Evolutionary conservation across 2,888 invertebrate genomes (phyloP), one percentile per base, ranked within the genome.

Genomic region (Melitaea athalia): DNA sequence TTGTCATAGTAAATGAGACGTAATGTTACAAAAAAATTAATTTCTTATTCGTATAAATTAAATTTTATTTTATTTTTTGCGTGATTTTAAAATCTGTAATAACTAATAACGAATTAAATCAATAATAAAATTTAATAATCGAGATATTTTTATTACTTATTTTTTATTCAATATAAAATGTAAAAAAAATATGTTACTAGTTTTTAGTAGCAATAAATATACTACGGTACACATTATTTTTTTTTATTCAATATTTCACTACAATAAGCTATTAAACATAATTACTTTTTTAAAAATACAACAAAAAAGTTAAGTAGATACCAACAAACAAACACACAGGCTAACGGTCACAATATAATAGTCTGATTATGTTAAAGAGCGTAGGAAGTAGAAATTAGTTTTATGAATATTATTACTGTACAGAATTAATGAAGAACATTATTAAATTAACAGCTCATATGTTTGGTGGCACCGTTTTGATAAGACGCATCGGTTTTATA

Each of bases 381-480:
- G 62, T 64, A 64, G 70, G 62, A 49, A 63, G 62, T 50, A 72
- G 66, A 71, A 71, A 71, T 71, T 69, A 67, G 69, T 69, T 67
- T 55, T 65, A 64, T 45, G 50, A 67, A 55, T 67, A 67, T 64
- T 64, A 69, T 69, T 67, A 59, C 52, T 14, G 59, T 59, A 63
- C 63, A 62, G 38, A 57, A 72, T 69, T 72, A 72, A 72, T 72
- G 72, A 64, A 64, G 57, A 49, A 67, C 67, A 72, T 72, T 72
- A 72, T 72, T 72, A 65, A 72, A 72, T 72, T 72, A 69, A 69
- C 72, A 65, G 69, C 64, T 69, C 62, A 53, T 67, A 65, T 72
- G 64, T 67, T 52, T 67, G 55, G 49, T 63, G 59, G 61, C 42
- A 62, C 62, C 61, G 45, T 67, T 68, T 59, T 65, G 64, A 72